Percentiles rank a stretch among this genome's conserved stretches.
Conservation (phyloP, 2,113 vertebrate species). For the Actenoides lindsayi region DNA sequence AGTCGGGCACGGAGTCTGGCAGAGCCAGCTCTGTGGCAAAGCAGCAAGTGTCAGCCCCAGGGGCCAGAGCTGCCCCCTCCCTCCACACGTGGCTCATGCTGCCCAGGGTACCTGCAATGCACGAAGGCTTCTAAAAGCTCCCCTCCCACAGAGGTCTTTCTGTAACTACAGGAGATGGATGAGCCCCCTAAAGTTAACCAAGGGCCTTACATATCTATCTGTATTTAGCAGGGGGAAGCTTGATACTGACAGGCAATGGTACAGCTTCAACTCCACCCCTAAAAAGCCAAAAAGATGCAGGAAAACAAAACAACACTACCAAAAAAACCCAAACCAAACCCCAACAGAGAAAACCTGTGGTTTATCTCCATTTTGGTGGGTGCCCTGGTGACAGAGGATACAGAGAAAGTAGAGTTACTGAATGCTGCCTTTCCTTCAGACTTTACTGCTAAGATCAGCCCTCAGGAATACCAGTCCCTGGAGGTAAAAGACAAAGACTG, state of each 20-base stretch:
- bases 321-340: neutral
- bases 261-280: neutral
- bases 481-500: too few species aligned
- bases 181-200: neutral
- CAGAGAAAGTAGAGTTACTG: too few species aligned
- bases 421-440: too few species aligned
- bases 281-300: neutral
- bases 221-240: neutral
- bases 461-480: too few species aligned
- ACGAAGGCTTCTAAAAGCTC: neutral
- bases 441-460: too few species aligned
- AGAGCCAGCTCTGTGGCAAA: neutral
- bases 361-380: neutral
- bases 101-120: neutral
- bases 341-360: neutral
- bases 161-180: neutral
- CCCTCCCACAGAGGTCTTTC: neutral
- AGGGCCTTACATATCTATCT: neutral
- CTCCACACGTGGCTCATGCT: fast-evolving
- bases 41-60: fast-evolving
- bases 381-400: too few species aligned
- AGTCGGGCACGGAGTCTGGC: neutral
- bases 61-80: neutral
- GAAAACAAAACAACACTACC: too few species aligned
- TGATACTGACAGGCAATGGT: neutral